Evolutionary conservation across 2,113 vertebrate genomes (phyloP).

Genomic region (Arenaria interpres): DNA sequence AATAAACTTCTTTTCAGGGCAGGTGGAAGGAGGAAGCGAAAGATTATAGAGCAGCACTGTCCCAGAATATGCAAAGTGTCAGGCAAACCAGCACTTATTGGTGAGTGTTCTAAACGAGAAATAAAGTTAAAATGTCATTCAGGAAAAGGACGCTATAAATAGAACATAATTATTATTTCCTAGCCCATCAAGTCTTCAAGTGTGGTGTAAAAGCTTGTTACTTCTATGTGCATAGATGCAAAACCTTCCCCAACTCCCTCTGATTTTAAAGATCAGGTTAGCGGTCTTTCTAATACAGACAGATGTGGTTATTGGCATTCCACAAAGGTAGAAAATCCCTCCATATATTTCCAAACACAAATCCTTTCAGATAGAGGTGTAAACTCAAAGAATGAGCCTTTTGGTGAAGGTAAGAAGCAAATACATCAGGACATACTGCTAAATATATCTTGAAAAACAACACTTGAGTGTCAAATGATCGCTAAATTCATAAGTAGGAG

Average conservation of each 20-base stretch:
- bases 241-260: not conserved
- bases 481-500: not conserved
- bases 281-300: not conserved
- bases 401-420: not conserved
- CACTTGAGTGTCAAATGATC: not conserved
- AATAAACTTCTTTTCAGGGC: not conserved
- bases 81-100: not conserved
- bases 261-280: not conserved
- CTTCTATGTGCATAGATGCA: not conserved
- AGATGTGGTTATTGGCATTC: not conserved
- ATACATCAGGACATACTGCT: not conserved
- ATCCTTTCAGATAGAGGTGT: not conserved
- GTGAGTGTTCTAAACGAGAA: not conserved
- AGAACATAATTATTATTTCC: not conserved
- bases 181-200: not conserved
- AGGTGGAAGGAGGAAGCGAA: not conserved
- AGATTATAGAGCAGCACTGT: not conserved
- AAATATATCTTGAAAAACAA: not conserved
- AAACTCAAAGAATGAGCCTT: not conserved
- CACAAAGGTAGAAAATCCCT: not conserved
- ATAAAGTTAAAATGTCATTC: not conserved
- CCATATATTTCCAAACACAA: not conserved
- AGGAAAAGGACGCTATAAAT: not conserved
- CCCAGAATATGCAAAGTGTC: not conserved
- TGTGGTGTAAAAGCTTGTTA: not conserved